These are phyloP conservation scores for Anoplius nigerrimus DNA, from an alignment of 2,888 invertebrate species.

Conservation along the genomic window DNA sequence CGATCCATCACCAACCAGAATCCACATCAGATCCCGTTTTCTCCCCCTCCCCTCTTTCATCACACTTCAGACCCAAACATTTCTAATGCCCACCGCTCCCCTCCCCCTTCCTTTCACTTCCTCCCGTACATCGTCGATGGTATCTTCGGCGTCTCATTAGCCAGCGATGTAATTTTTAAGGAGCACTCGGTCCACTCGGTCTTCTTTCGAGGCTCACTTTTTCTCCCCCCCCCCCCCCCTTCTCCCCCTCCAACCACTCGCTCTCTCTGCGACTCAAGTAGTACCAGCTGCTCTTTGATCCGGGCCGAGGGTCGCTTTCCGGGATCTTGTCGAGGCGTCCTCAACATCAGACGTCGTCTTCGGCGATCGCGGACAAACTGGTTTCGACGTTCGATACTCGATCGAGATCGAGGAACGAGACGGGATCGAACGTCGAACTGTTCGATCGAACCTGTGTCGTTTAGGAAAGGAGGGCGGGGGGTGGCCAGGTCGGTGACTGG, in stretches of 20 bases:
- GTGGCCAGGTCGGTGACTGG: not conserved
- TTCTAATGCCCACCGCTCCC: too few species aligned
- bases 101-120: slow-evolving; percentile 9
- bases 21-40: not conserved
- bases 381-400: not conserved
- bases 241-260: slow-evolving; percentile 20
- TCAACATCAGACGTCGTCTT: slow-evolving; percentile 39
- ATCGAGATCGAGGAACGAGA: not conserved
- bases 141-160: slow-evolving; percentile 43
- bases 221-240: slow-evolving; percentile 17
- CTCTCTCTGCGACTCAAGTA: not conserved
- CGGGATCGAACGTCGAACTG: slow-evolving; percentile 1
- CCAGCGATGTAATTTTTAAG: slow-evolving; percentile 45
- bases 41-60: not conserved
- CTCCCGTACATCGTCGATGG: slow-evolving; percentile 6
- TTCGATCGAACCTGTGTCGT: not conserved
- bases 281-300: slow-evolving; percentile 53
- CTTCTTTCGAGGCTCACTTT: slow-evolving; percentile 1
- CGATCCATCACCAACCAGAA: not conserved
- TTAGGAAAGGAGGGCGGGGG: not conserved
- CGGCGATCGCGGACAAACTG: slow-evolving; percentile 45
- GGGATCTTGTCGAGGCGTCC: slow-evolving; percentile 50
- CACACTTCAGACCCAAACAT: slow-evolving; percentile 1
- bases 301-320: slow-evolving; percentile 57
- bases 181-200: slow-evolving; percentile 24